Evolutionary conservation across 1,140 invertebrate genomes (phyloP).

Genomic region (Polyergus mexicanus): DNA sequence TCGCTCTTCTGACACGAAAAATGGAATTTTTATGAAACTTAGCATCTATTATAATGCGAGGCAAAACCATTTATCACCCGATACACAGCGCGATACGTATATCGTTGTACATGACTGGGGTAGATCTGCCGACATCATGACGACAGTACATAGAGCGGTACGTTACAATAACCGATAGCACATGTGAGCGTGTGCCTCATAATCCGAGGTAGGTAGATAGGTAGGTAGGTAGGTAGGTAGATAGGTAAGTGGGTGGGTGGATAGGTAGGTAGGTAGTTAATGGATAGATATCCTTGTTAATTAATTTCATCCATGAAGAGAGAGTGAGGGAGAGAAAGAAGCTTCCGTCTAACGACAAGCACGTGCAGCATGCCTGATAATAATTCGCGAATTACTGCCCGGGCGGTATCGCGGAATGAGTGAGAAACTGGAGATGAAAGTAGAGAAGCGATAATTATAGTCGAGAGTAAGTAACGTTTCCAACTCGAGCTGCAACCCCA

Average conservation of each 20-base stretch:
- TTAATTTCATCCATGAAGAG: slow-evolving; percentile 59
- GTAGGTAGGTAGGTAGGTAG: not conserved
- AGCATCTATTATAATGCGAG: slow-evolving; percentile 48
- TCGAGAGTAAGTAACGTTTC: slow-evolving; percentile 42
- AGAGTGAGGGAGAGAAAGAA: slow-evolving; percentile 9
- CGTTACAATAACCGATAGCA: slow-evolving; percentile 62
- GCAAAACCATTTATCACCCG: slow-evolving; percentile 53
- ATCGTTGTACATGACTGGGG: slow-evolving; percentile 32
- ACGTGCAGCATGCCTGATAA: slow-evolving; percentile 46
- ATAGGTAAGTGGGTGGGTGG: not conserved
- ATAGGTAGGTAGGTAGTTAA: slow-evolving; percentile 21
- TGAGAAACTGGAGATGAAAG: slow-evolving; percentile 16
- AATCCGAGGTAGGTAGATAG: slow-evolving; percentile 48
- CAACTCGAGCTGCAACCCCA: slow-evolving; percentile 29
- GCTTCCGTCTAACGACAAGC: slow-evolving; percentile 50
- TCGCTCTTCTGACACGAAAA: slow-evolving; percentile 30
- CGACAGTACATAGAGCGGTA: slow-evolving; percentile 30
- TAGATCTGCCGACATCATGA: slow-evolving; percentile 56
- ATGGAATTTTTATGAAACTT: slow-evolving; percentile 55
- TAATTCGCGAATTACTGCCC: slow-evolving; percentile 67
- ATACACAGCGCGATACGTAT: slow-evolving; percentile 26
- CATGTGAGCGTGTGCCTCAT: slow-evolving; percentile 47
- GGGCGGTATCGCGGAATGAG: not conserved
- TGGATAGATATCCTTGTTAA: slow-evolving; percentile 70
- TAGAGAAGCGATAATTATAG: slow-evolving; percentile 49